A percentile compares a stretch with the other conserved stretches of the same genome.
Evolutionary conservation across 2,888 invertebrate species (phyloP).

Genomic region (Idaea biselata): DNA sequence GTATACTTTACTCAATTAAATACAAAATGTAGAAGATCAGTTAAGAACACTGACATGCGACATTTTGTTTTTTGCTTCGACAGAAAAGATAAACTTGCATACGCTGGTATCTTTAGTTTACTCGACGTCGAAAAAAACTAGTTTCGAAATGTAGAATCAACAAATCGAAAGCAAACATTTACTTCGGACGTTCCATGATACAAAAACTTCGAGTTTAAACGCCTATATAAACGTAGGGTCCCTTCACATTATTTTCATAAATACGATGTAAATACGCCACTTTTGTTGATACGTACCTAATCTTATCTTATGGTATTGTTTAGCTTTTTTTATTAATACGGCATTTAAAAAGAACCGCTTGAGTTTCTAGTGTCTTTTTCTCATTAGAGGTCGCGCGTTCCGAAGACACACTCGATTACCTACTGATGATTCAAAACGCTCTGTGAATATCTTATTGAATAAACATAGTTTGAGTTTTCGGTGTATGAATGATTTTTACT

Average conservation of each 20-base stretch:
- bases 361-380: too few relatives aligned
- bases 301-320: too few relatives aligned
- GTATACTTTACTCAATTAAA: background rate
- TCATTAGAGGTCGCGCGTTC: too few relatives aligned
- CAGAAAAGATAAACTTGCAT: background rate
- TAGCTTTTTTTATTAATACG: too few relatives aligned
- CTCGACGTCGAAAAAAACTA: slow-evolving; percentile 35
- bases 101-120: slow-evolving; percentile 26
- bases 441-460: too few relatives aligned
- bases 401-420: too few relatives aligned
- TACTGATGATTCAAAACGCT: too few relatives aligned
- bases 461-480: too few relatives aligned
- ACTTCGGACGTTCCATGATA: slow-evolving; percentile 32
- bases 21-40: background rate
- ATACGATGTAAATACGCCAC: too few relatives aligned
- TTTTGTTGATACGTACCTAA: too few relatives aligned
- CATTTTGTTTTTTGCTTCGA: slow-evolving; percentile 2
- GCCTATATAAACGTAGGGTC: slow-evolving; percentile 15
- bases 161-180: slow-evolving; percentile 58
- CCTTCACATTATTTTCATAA: slow-evolving; percentile 16
- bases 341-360: too few relatives aligned
- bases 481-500: too few relatives aligned
- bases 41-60: background rate
- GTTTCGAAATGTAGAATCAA: slow-evolving; percentile 46
- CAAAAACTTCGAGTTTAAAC: slow-evolving; percentile 19